These are phyloP conservation scores for Mya arenaria DNA, from an alignment of 1,140 invertebrate species.

Conservation along the genomic window DNA sequence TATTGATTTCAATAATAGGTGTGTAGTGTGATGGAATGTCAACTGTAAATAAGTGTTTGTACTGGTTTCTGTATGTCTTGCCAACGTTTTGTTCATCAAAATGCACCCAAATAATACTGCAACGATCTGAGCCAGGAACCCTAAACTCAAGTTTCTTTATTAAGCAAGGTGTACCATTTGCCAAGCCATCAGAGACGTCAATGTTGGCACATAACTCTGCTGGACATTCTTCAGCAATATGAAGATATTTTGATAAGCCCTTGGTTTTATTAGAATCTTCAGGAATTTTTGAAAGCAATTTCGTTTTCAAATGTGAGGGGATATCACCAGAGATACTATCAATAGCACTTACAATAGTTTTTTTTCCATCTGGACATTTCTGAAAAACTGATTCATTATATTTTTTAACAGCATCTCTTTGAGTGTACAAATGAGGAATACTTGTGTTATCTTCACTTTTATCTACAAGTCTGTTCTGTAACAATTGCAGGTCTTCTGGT, in stretches of 20 bases:
- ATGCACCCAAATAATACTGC: slow-evolving; percentile 16
- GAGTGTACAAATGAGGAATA: not conserved
- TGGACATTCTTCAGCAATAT: not conserved
- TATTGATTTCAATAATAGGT: not conserved
- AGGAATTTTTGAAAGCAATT: not conserved
- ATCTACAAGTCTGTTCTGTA: not conserved
- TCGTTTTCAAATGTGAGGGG: not conserved
- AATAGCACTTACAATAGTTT: not conserved
- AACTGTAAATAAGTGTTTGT: slow-evolving; percentile 3
- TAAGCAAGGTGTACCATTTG: slow-evolving; percentile 17
- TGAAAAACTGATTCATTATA: not conserved
- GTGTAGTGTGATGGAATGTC: not conserved
- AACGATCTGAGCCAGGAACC: not conserved
- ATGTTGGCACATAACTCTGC: slow-evolving; percentile 17
- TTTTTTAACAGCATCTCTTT: not conserved
- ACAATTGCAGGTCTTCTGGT: not conserved
- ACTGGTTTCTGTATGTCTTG: not conserved
- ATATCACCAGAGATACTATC: slow-evolving; percentile 18
- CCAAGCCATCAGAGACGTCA: slow-evolving; percentile 4
- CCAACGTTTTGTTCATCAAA: not conserved
- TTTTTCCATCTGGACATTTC: not conserved
- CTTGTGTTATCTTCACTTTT: not conserved
- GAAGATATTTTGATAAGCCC: not conserved
- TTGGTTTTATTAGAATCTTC: not conserved
- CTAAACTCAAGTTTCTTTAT: slow-evolving; percentile 14